These are phyloP conservation scores for Amyelois transitella DNA, from an alignment of 1,140 invertebrate genomes.

Conservation along the genomic window DNA sequence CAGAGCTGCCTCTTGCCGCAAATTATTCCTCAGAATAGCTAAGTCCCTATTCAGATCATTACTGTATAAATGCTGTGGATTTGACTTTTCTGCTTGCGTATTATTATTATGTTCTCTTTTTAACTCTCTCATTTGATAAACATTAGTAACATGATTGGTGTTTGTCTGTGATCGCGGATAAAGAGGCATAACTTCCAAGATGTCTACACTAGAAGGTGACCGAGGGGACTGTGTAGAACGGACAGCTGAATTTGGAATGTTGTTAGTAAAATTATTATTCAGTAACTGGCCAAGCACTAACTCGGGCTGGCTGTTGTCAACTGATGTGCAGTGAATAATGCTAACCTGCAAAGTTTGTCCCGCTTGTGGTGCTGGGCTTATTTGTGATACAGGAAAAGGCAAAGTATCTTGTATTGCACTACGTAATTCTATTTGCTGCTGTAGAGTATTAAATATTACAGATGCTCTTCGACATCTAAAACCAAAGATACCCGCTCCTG, in stretches of 20 bases:
- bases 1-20: constrained; percentile 61
- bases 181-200: constrained; percentile 71
- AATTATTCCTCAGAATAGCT: constrained; percentile 56
- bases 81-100: constrained; percentile 54
- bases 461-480: constrained; percentile 94
- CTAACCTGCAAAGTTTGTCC: constrained; percentile 61
- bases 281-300: constrained; percentile 19
- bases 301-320: constrained; percentile 55
- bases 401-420: constrained; percentile 76
- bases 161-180: constrained; percentile 50
- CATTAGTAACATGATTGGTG: constrained; percentile 65
- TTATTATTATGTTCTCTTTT: constrained; percentile 73
- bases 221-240: constrained; percentile 64
- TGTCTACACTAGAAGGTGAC: constrained; percentile 73
- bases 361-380: constrained; percentile 56
- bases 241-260: constrained; percentile 27
- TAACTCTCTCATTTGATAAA: constrained; percentile 69
- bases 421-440: constrained; percentile 85
- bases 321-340: constrained; percentile 59
- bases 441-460: constrained; percentile 91
- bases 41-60: constrained; percentile 66
- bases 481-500: constrained; percentile 94
- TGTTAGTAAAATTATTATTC: constrained; percentile 37
- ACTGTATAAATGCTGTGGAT: constrained; percentile 52
- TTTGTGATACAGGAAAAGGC: constrained; percentile 70